Evolutionary conservation across 1,140 invertebrate species (phyloP), one percentile per base, ranked within the genome.

Genomic region (Calosoma granatense): DNA sequence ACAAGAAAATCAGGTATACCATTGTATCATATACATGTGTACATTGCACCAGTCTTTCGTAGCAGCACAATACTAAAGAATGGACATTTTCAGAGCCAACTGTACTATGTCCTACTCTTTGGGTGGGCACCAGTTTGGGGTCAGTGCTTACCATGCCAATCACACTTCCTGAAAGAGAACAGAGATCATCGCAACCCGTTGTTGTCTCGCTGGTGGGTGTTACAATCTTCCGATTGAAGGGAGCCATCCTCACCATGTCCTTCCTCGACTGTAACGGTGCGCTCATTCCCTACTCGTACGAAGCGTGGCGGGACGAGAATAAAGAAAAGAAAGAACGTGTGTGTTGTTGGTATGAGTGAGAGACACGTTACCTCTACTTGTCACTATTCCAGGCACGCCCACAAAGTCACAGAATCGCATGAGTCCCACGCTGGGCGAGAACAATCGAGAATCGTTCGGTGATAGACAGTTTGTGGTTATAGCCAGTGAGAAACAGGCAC

Each of bases 91-190:
- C 71, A 94, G 92, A 94, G 77, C 82, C 85, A 2, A 75, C 74
- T 74, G 76, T 72, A 74, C 78, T 74, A 76, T 69, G 82, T 70
- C 92, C 94, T 61, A 95, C 92, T 63, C 74, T 97, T 61, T 98
- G 94, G 94, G 87, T 97, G 64, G 94, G 94, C 64, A 97, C 94
- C 57, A 95, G 90, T 74, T 78, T 93, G 65, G 95, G 95, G 63
- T 96, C 94, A 51, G 90, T 97, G 68, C 80, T 97, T 65, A 92
- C 92, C 53, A 85, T 97, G 71, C 84, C 88, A 70, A 84, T 97
- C 64, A 90, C 82, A 69, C 80, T 94, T 65, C 92, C 93, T 57
- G 81, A 87, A 60, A 74, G 82, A 58, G 85, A 87, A 65, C 87
- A 91, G 65, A 77, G 94, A 67, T 81, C 85, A 65, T 83, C 87